Percentiles rank a stretch among this genome's conserved stretches.
phyloP scores from a whole-genome alignment of 2,888 invertebrate species.

The Morpho deidamia region DNA sequence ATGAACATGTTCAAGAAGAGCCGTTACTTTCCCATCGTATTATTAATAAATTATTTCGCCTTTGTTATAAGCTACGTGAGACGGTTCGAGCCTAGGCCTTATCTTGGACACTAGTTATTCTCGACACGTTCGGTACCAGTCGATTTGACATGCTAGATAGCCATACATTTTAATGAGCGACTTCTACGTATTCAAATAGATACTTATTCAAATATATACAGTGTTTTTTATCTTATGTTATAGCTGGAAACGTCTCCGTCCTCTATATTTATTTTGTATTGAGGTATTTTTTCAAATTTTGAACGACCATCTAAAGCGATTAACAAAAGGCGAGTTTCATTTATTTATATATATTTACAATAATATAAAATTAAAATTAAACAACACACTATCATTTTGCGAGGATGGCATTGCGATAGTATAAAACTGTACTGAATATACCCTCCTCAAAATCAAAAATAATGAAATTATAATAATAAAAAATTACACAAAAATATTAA shows the following conservation, averaged over 20 bases:
- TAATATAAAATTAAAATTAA: no score
- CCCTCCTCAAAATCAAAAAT: no score
- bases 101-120: slow-evolving; percentile 37
- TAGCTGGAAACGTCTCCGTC: background rate
- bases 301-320: no score
- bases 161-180: slow-evolving; percentile 22
- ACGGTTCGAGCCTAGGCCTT: slow-evolving; percentile 33
- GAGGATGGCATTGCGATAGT: no score
- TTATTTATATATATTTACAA: no score
- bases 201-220: background rate
- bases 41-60: slow-evolving; percentile 23
- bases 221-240: no score
- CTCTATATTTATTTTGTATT: background rate
- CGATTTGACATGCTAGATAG: slow-evolving; percentile 45
- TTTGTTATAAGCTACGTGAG: slow-evolving; percentile 50
- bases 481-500: no score
- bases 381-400: no score
- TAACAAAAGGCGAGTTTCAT: no score
- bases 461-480: no score
- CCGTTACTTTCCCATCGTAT: slow-evolving; percentile 26
- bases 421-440: no score
- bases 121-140: slow-evolving; percentile 44
- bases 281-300: no score
- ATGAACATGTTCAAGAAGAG: slow-evolving; percentile 1
- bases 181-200: background rate